Evolutionary conservation across 1,140 invertebrate species (phyloP), one percentile per base, ranked within the genome.

Genomic region (Lepidostoma basale): DNA sequence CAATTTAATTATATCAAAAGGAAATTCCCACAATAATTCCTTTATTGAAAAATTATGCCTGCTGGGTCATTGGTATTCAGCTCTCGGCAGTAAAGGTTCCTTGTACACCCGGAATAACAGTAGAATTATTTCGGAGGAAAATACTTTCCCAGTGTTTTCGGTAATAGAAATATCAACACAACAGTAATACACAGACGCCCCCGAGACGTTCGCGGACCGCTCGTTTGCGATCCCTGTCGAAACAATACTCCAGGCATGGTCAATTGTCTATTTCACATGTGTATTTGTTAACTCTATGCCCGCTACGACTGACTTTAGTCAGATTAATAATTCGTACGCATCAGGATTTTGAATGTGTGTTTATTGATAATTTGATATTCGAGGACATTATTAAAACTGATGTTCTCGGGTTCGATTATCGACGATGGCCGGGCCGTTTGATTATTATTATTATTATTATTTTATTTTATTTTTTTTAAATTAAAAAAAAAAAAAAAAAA

Each of bases 121-220:
- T 6, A n/a, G 2, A 4, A 23, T 23, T 3, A 40, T 59, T 40
- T 40, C 36, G 3, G 10, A 30, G 63, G 20, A 56, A 66, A 66
- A 58, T 28, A 56, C 26, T 66, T 20, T 56, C 10, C 22, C 44
- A 20, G 1, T 47, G 44, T 64, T 56, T 54, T 30, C 36, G 23
- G 40, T 62, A 62, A 66, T 66, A 25, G 63, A 66, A 66, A 66
- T 47, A 58, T 58, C 52, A 66, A 56, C 36, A 26, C 22, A 66
- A 66, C 30, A 66, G 33, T 58, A 56, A 56, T 25, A 36, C 36
- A 42, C 59, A 20, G 20, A 26, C 23, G n/a, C 33, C 59, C 59
- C 8, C 9, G 22, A 26, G 47, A 52, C 20, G 36, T 42, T 28
- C 6, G 39, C 10, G 9, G 3, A n/a, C 30, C 33, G 30, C 22